A percentile compares a stretch with the other conserved stretches of the same genome.
These are phyloP conservation scores for Lasioglossum baleicum DNA, from an alignment of 1,140 invertebrate species.

Conservation along the genomic window DNA sequence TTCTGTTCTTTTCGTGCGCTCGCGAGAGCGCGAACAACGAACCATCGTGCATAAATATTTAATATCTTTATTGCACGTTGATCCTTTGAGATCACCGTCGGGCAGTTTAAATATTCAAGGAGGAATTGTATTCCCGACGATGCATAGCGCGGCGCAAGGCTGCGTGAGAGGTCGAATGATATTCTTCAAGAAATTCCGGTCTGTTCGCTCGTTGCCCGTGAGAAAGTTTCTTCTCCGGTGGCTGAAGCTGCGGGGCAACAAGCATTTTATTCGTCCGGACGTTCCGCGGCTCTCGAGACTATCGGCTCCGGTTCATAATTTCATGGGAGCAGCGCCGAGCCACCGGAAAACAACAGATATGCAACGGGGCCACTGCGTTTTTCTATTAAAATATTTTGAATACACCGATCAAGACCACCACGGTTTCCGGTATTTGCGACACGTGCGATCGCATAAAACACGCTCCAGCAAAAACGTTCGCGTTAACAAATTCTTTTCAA, in stretches of 20 bases:
- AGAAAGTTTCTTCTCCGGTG: conserved; percentile 12
- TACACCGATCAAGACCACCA: too few relatives aligned
- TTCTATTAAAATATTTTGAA: not conserved
- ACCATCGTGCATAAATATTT: conserved; percentile 17
- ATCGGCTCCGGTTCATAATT: conserved; percentile 26
- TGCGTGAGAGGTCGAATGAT: conserved; percentile 34
- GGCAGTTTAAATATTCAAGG: conserved; percentile 37
- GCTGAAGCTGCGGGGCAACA: conserved; percentile 2
- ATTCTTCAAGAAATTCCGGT: conserved; percentile 30
- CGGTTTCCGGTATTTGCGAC: too few relatives aligned
- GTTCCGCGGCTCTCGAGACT: conserved; percentile 34
- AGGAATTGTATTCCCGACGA: conserved; percentile 26
- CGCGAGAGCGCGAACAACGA: not conserved
- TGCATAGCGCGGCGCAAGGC: not conserved
- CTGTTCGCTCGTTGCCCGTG: not conserved
- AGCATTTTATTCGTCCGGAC: conserved; percentile 34
- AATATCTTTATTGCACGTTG: conserved; percentile 34
- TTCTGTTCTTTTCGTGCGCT: not conserved
- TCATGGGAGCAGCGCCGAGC: not conserved
- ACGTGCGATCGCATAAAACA: too few relatives aligned
- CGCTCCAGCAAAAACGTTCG: too few relatives aligned
- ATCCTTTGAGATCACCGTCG: conserved; percentile 34
- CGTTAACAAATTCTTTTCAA: too few relatives aligned
- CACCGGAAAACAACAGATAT: not conserved
- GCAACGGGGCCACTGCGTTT: not conserved